A percentile compares a stretch with the other conserved stretches of the same genome.
Evolutionary conservation across 2,888 invertebrate species (phyloP).

Genomic region (Dastarcus helophoroides): DNA sequence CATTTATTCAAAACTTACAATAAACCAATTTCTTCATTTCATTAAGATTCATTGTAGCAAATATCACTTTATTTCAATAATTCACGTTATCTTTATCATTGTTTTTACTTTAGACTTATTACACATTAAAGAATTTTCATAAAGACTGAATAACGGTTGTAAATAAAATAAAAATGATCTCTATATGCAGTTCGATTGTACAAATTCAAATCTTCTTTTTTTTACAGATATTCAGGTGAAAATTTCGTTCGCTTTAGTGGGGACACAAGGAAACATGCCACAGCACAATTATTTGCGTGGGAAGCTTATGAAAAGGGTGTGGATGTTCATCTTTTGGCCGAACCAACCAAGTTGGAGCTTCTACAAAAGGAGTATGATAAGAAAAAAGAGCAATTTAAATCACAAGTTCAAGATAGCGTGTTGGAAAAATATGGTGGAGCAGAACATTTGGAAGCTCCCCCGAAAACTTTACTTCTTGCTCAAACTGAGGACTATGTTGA

Average conservation of each 20-base stretch:
- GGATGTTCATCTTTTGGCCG: slow-evolving; percentile 90
- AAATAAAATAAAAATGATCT: too few species aligned
- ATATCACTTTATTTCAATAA: too few species aligned
- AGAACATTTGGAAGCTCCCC: slow-evolving; percentile 80
- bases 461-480: slow-evolving; percentile 77
- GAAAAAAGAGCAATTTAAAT: slow-evolving; percentile 83
- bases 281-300: slow-evolving; percentile 94
- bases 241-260: slow-evolving; percentile 93
- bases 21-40: too few species aligned
- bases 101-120: too few species aligned
- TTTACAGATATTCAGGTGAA: slow-evolving; percentile 69
- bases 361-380: slow-evolving; percentile 81
- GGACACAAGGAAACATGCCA: slow-evolving; percentile 83
- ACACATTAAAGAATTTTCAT: too few species aligned
- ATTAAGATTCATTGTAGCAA: too few species aligned
- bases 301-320: slow-evolving; percentile 88
- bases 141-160: too few species aligned
- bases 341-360: slow-evolving; percentile 93
- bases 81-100: too few species aligned
- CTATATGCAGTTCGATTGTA: too few species aligned
- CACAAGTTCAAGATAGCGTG: slow-evolving; percentile 70
- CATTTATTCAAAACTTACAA: too few species aligned
- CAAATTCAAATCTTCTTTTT: too few species aligned
- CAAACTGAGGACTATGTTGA: slow-evolving; percentile 95
- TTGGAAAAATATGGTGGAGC: slow-evolving; percentile 91